These are phyloP conservation scores for Mesocentrotus franciscanus DNA, from an alignment of 53 echinoderm and acorn worm species.

Conservation along the genomic window DNA sequence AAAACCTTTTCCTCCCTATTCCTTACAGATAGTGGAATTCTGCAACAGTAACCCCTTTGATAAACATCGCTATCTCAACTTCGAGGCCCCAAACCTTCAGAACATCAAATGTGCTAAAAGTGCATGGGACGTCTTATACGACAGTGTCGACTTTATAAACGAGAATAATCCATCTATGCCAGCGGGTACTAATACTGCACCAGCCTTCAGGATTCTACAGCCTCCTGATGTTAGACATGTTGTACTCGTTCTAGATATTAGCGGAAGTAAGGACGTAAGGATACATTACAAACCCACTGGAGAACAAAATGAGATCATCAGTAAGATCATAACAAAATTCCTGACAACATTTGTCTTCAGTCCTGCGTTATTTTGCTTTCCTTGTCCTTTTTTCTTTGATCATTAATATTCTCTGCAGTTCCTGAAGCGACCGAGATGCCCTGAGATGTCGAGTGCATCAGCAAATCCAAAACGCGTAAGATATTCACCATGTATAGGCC, in stretches of 20 bases:
- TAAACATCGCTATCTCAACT: background rate
- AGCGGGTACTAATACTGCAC: background rate
- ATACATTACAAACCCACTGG: too few relatives aligned
- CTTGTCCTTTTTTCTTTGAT: too few relatives aligned
- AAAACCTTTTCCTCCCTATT: background rate
- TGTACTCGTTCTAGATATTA: background rate
- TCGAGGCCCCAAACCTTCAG: background rate
- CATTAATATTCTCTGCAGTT: too few relatives aligned
- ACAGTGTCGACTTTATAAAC: background rate
- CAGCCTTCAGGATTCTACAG: constrained; percentile 4
- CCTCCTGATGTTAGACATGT: background rate
- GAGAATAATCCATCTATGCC: background rate
- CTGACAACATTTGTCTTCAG: too few relatives aligned
- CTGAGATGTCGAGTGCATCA: too few relatives aligned
- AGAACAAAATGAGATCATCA: too few relatives aligned
- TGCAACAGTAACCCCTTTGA: background rate
- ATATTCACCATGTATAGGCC: too few relatives aligned
- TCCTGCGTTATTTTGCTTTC: too few relatives aligned
- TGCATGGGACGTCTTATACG: background rate
- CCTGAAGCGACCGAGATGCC: too few relatives aligned
- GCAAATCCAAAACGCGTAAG: too few relatives aligned
- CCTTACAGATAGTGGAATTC: background rate
- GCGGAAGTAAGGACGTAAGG: background rate
- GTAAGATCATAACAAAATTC: too few relatives aligned
- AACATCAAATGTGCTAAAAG: background rate